Evolutionary conservation across 2,888 invertebrate genomes (phyloP).

Genomic region (Nycteola revayana): DNA sequence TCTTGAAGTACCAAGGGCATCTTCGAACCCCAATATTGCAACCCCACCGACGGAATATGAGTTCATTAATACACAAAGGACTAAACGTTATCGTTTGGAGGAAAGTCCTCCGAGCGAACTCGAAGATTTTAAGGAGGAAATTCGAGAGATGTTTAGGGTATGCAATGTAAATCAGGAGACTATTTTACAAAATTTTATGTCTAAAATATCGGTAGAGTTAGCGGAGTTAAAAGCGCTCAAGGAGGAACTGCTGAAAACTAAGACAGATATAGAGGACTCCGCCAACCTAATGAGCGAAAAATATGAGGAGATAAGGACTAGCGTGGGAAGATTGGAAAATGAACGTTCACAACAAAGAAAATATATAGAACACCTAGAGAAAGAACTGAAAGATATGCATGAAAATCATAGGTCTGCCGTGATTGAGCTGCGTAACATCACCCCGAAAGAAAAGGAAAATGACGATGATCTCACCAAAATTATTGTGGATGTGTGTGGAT

Average conservation of each 20-base stretch:
- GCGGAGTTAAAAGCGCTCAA: slow-evolving; percentile 3
- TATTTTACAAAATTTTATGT: slow-evolving; percentile 2
- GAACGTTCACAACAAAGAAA: background rate
- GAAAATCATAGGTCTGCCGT: background rate
- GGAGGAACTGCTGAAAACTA: background rate
- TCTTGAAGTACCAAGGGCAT: no score
- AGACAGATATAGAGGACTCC: slow-evolving; percentile 3
- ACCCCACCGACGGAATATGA: no score
- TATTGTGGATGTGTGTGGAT: background rate
- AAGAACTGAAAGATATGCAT: no score
- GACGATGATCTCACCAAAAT: background rate
- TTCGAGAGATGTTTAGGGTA: slow-evolving; percentile 2
- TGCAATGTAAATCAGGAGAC: slow-evolving; percentile 1
- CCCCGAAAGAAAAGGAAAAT: background rate
- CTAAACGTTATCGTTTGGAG: no score
- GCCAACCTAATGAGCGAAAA: no score
- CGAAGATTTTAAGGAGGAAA: slow-evolving; percentile 3
- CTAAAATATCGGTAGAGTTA: slow-evolving; percentile 5
- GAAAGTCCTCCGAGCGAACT: slow-evolving; percentile 1
- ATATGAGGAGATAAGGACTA: slow-evolving; percentile 2
- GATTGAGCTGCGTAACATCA: background rate
- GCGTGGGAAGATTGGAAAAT: background rate
- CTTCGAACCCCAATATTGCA: no score
- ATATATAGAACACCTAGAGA: no score
- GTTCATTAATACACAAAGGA: no score